Evolutionary conservation across 2,113 vertebrate species (phyloP).

Genomic region (Periophthalmus modestus): DNA sequence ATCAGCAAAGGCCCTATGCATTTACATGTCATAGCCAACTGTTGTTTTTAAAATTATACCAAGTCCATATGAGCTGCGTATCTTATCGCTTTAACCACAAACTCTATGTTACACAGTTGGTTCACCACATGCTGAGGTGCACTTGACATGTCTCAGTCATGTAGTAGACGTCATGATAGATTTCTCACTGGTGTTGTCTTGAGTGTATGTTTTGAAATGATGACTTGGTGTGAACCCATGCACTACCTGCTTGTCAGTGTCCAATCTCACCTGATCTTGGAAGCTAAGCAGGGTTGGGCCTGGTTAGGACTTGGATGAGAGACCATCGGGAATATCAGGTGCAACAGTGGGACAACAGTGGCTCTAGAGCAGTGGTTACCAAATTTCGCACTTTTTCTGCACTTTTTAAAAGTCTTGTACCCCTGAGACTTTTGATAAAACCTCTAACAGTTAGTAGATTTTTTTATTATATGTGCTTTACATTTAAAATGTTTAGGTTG

Average conservation of each 20-base stretch:
- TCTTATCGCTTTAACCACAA: constrained; percentile 4
- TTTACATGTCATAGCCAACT: constrained; percentile 21
- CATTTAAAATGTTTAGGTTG: too few species aligned
- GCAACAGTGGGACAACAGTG: too few species aligned
- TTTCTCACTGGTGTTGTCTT: neutral
- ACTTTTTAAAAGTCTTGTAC: too few species aligned
- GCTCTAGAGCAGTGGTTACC: too few species aligned
- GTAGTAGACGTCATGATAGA: neutral
- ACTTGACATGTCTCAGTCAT: constrained; percentile 5
- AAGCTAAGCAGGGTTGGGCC: too few species aligned
- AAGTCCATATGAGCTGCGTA: neutral
- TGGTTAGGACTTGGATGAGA: too few species aligned
- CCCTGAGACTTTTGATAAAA: too few species aligned
- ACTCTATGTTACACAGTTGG: neutral
- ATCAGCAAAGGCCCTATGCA: constrained; percentile 39
- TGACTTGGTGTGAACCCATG: neutral
- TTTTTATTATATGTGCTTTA: too few species aligned
- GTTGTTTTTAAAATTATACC: constrained; percentile 1
- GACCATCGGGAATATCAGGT: too few species aligned
- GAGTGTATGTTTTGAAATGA: neutral
- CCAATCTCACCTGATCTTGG: too few species aligned
- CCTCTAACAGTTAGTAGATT: too few species aligned
- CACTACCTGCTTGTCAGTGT: neutral
- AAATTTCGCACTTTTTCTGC: too few species aligned
- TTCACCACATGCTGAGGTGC: neutral